Percentiles rank a stretch among this genome's conserved stretches.
Evolutionary conservation across 2,113 vertebrate genomes (phyloP).

Genomic region (Crotalus viridis): DNA sequence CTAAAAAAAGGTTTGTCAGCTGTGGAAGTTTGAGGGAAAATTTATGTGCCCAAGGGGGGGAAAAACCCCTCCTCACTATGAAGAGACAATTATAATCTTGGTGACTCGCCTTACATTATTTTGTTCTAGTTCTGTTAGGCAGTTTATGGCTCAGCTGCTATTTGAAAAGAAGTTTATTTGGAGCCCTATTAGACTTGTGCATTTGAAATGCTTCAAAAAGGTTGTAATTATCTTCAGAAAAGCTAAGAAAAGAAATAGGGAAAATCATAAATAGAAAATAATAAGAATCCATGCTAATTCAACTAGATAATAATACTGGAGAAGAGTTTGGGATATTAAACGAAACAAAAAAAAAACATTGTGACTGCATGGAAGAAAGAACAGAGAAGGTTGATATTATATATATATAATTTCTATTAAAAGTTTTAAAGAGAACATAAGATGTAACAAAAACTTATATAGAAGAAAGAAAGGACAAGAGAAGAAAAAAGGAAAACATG

Average conservation of each 20-base stretch:
- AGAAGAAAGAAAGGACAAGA: background rate
- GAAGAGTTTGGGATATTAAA: background rate
- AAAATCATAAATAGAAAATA: background rate
- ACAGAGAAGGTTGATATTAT: background rate
- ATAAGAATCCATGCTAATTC: background rate
- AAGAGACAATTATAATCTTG: conserved; percentile 7
- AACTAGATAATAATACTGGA: background rate
- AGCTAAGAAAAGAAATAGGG: background rate
- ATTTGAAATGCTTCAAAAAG: fast-evolving
- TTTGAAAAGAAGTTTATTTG: background rate
- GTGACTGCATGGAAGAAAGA: background rate
- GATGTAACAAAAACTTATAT: background rate
- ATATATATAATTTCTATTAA: background rate
- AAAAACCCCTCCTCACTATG: background rate
- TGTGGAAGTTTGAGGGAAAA: background rate
- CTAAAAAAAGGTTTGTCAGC: background rate
- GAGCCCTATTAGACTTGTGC: background rate
- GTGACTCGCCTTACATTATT: conserved; percentile 5
- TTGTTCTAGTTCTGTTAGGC: background rate
- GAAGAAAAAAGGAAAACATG: background rate
- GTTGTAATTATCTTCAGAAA: background rate
- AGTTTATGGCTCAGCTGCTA: background rate
- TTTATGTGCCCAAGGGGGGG: conserved; percentile 11
- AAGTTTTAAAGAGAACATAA: background rate
- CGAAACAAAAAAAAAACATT: too few species aligned